Conservation (phyloP, 2,888 invertebrate species). For the Lasioglossum figueresi region DNA sequence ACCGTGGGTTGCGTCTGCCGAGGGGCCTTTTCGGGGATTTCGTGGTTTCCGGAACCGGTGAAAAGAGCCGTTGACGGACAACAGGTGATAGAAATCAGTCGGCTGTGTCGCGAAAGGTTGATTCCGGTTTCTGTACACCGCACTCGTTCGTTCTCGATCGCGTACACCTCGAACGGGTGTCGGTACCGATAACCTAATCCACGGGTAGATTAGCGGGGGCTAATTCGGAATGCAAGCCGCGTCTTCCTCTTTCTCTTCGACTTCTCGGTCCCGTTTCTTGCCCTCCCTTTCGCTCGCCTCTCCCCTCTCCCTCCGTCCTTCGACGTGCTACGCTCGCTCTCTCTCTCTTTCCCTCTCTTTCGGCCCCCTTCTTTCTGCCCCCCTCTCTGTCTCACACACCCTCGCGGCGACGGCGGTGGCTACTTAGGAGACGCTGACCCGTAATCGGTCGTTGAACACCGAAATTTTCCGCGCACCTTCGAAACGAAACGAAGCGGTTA, state of each 20-base stretch:
- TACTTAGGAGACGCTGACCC: conserved; percentile 31
- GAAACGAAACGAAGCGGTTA: neutral
- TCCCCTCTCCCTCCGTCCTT: conserved; percentile 43
- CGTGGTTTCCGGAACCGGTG: neutral
- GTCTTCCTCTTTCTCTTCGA: conserved; percentile 44
- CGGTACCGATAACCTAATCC: conserved; percentile 67
- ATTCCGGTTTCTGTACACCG: neutral
- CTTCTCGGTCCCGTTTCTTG: conserved; percentile 44
- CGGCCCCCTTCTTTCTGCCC: neutral
- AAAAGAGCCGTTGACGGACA: neutral
- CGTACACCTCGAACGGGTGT: conserved; percentile 32
- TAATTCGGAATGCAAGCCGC: conserved; percentile 52
- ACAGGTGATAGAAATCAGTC: neutral
- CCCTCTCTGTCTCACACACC: conserved; percentile 35
- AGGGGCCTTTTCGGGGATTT: neutral
- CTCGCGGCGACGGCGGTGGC: neutral
- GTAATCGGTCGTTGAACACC: conserved; percentile 22
- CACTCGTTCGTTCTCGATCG: neutral
- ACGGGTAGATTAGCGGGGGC: conserved; percentile 67
- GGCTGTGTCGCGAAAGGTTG: neutral
- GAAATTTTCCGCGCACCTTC: neutral
- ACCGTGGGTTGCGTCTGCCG: neutral
- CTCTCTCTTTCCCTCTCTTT: conserved; percentile 3
- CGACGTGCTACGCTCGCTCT: conserved; percentile 31
- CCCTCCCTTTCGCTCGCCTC: conserved; percentile 42